Percentiles rank a stretch among this genome's conserved stretches.
phyloP scores from a whole-genome alignment of 2,888 invertebrate species.

The Patella pellucida region DNA sequence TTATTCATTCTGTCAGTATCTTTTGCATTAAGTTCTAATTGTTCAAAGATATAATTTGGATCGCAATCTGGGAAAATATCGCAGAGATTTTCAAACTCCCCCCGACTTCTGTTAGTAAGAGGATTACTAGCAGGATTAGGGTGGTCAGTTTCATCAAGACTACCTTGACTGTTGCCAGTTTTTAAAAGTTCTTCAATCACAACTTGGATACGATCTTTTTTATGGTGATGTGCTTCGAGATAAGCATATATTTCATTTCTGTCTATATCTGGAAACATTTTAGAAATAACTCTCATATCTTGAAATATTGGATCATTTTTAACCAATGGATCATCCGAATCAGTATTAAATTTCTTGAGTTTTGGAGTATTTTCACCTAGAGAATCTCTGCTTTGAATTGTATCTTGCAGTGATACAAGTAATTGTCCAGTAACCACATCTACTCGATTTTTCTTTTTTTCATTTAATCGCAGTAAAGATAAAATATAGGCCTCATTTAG shows the following conservation, averaged over 20 bases:
- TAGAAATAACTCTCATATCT: constrained; percentile 56
- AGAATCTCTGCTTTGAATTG: constrained; percentile 13
- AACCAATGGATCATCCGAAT: constrained; percentile 44
- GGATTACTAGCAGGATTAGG: background rate
- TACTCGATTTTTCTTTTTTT: constrained; percentile 33
- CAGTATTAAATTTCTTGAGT: constrained; percentile 33
- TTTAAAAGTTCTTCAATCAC: constrained; percentile 58
- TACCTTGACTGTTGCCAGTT: constrained; percentile 27
- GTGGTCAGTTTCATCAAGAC: background rate
- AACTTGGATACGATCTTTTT: constrained; percentile 54
- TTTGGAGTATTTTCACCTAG: constrained; percentile 32
- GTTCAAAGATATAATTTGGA: constrained; percentile 60
- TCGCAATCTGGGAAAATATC: constrained; percentile 65
- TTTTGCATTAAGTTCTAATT: constrained; percentile 43
- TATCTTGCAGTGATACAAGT: background rate
- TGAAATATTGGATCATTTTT: constrained; percentile 55
- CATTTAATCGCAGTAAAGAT: constrained; percentile 37
- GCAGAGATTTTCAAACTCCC: constrained; percentile 53
- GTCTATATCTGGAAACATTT: constrained; percentile 59
- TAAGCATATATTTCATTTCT: constrained; percentile 64
- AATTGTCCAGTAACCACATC: constrained; percentile 39
- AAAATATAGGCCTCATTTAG: constrained; percentile 38
- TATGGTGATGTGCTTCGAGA: constrained; percentile 61
- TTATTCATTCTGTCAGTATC: constrained; percentile 49
- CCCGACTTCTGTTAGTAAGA: constrained; percentile 13